phyloP scores from a whole-genome alignment of 2,888 invertebrate species.

The Folsomia candida region DNA sequence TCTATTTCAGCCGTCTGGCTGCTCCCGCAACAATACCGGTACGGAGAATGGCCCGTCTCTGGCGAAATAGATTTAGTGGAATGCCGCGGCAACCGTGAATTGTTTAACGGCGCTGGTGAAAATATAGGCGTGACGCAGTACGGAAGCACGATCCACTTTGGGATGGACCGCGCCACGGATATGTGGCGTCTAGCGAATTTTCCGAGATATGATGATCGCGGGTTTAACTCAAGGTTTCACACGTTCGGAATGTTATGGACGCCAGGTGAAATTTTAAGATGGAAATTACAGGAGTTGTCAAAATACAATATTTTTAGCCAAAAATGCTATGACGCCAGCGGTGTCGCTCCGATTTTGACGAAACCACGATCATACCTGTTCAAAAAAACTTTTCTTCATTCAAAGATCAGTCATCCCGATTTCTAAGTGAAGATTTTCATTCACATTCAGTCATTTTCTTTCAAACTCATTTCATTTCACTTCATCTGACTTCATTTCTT shows the following conservation, averaged over 20 bases:
- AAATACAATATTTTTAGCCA: too few relatives aligned
- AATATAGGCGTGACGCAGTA: conserved; percentile 35
- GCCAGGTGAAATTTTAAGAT: conserved; percentile 25
- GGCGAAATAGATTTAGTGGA: conserved; percentile 40
- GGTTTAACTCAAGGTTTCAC: conserved; percentile 32
- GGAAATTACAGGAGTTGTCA: too few relatives aligned
- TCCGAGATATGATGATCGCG: conserved; percentile 16
- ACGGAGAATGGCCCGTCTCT: conserved; percentile 33
- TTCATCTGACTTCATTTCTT: too few relatives aligned
- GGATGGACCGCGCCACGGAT: conserved; percentile 33
- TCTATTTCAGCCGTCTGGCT: conserved; percentile 30
- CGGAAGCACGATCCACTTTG: conserved; percentile 36
- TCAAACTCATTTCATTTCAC: too few relatives aligned
- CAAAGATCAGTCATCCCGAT: too few relatives aligned
- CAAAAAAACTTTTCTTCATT: too few relatives aligned
- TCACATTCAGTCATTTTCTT: too few relatives aligned
- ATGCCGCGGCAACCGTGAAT: conserved; percentile 26
- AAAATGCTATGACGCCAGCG: too few relatives aligned
- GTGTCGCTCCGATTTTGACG: too few relatives aligned
- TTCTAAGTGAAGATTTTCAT: too few relatives aligned
- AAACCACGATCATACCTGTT: too few relatives aligned
- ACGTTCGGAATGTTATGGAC: conserved; percentile 36
- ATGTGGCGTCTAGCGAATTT: conserved; percentile 34
- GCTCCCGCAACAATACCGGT: conserved; percentile 32
- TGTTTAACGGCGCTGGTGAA: conserved; percentile 18